Evolutionary conservation across 1,140 invertebrate genomes (phyloP), one percentile per base, ranked within the genome.

Genomic region (Lasioglossum baleicum): DNA sequence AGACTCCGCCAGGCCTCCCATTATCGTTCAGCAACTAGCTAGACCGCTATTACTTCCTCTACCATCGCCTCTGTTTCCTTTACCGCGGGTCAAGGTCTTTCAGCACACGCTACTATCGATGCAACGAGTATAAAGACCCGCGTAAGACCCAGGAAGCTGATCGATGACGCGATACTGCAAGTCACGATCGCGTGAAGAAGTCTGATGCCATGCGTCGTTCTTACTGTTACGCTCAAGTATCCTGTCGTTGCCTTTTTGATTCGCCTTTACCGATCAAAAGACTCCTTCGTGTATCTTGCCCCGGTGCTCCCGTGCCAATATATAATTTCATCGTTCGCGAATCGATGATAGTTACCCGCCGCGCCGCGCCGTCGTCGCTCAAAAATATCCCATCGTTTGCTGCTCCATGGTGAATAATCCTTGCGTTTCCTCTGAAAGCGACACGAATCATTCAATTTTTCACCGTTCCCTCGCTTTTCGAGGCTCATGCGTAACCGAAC

Each of bases 1-100:
- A 67, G 56, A 48, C 13, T 51, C 31, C 11, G 31, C 58, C 42
- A 66, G 68, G 48, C 61, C 76, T 26, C 31, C 68, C 40, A 81
- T 81, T 81, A 81, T 81, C 79, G 79, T 81, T 56, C 71, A 76
- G 73, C 64, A 65, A 76, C 73, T 31, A 65, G 73, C 73, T 40
- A 67, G 79, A 68, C 79, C 73, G 79, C 72, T 76, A 76, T 81
- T 81, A 76, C 73, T 81, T 81, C 79, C 79, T 81, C 48, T 68
- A 81, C 58, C 66, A 74, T 69, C 72, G 72, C 20, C 73, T 68
- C 79, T 67, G 79, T 81, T 75, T 81, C 71, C 73, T 81, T 81
- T 81, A 76, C 73, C 79, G 73, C 74, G 10, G 79, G 79, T 76
- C 79, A 80, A 80, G 78, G 78, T 80, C 78, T 80, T 26, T 51